phyloP scores from a whole-genome alignment of 2,888 invertebrate species.

The Pandemis heparana region DNA sequence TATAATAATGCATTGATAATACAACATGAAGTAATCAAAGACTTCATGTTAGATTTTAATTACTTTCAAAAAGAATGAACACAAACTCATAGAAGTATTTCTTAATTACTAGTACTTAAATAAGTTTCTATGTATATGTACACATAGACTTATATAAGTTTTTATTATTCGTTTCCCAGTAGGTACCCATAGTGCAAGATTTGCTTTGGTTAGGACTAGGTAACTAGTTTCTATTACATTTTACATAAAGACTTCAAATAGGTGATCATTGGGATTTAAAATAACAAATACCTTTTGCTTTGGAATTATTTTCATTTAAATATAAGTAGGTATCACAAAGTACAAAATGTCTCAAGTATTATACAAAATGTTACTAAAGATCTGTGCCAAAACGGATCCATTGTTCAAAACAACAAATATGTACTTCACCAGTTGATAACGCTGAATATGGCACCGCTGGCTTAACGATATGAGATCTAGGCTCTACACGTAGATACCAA shows the following conservation, averaged over 20 bases:
- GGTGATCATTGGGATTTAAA: background rate
- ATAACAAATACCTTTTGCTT: background rate
- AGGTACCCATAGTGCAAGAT: no score
- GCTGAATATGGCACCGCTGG: constrained; percentile 27
- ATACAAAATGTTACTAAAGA: constrained; percentile 21
- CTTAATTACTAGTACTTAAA: no score
- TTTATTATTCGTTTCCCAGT: no score
- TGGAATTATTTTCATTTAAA: constrained; percentile 5
- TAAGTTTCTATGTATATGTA: no score
- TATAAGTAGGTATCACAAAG: constrained; percentile 17
- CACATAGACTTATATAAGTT: no score
- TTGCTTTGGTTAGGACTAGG: no score
- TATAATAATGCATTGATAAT: no score
- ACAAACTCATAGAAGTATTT: no score
- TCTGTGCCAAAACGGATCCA: constrained; percentile 15
- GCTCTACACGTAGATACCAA: background rate
- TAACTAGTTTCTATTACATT: no score
- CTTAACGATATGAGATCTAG: background rate
- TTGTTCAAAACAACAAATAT: background rate
- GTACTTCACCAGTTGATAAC: constrained; percentile 4
- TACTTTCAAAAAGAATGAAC: no score
- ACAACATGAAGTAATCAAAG: no score
- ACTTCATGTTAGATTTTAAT: no score
- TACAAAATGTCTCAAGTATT: constrained; percentile 31
- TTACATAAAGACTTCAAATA: background rate